Conservation (phyloP, 2,888 invertebrate genomes). For the Aleiodes leptofemur region DNA sequence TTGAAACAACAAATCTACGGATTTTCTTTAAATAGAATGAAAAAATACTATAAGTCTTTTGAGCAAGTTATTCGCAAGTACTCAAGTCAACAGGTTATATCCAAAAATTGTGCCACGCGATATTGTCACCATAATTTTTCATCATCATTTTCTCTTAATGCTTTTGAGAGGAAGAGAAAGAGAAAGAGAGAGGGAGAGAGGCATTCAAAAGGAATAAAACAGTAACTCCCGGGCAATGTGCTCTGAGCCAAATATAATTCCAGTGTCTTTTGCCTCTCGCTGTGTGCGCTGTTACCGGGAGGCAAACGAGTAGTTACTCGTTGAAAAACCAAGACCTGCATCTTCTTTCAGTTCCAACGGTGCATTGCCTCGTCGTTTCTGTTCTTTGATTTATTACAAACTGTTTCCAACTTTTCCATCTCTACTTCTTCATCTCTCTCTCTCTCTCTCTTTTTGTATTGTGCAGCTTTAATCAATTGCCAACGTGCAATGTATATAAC, state of each 20-base stretch:
- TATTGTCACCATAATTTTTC: too few species aligned
- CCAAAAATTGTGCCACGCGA: too few species aligned
- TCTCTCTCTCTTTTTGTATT: conserved; percentile 9
- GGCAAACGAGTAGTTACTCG: not conserved
- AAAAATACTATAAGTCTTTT: too few species aligned
- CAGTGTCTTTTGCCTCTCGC: conserved; percentile 50
- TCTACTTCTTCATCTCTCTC: too few species aligned
- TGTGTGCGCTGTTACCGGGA: conserved; percentile 28
- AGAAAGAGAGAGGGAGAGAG: not conserved
- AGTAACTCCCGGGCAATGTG: conserved; percentile 68
- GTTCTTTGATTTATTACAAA: conserved; percentile 37
- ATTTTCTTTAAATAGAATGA: too few species aligned
- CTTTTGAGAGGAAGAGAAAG: not conserved
- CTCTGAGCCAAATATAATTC: conserved; percentile 71
- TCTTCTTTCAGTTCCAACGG: conserved; percentile 33
- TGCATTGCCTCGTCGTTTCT: conserved; percentile 34
- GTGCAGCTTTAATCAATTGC: conserved; percentile 40
- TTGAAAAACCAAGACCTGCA: conserved; percentile 12
- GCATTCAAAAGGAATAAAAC: conserved; percentile 5
- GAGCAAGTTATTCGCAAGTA: too few species aligned
- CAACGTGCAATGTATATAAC: conserved; percentile 25
- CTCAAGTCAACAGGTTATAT: not conserved
- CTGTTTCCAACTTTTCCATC: conserved; percentile 23
- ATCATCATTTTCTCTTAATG: not conserved
- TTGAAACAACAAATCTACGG: too few species aligned